phyloP scores from a whole-genome alignment of 2,888 invertebrate genomes.

The Ornithoptera alexandrae region DNA sequence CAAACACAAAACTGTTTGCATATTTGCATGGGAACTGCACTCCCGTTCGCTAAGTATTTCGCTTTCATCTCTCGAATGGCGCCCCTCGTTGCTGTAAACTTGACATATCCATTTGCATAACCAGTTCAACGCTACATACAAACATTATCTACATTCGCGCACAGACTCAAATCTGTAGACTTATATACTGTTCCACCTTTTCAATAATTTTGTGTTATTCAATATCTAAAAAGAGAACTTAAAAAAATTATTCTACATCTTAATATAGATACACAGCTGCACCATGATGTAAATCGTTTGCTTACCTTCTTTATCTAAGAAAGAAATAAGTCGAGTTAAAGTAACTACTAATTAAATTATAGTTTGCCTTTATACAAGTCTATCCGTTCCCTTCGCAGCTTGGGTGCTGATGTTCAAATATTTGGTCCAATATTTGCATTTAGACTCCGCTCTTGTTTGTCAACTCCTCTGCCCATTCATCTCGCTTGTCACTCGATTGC shows the following conservation, averaged over 20 bases:
- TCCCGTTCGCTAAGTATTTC: slow-evolving; percentile 18
- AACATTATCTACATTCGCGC: slow-evolving; percentile 8
- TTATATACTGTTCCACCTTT: neutral
- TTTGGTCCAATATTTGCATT: slow-evolving; percentile 30
- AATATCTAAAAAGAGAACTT: neutral
- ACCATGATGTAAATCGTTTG: too few relatives aligned
- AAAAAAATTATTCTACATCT: neutral
- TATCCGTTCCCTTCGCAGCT: neutral
- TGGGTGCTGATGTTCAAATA: slow-evolving; percentile 10
- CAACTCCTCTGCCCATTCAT: slow-evolving; percentile 26
- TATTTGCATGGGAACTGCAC: slow-evolving; percentile 19
- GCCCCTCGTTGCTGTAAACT: slow-evolving; percentile 25
- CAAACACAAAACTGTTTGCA: slow-evolving; percentile 17
- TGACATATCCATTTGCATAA: slow-evolving; percentile 27
- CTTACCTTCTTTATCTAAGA: too few relatives aligned
- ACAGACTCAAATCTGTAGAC: neutral
- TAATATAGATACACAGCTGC: too few relatives aligned
- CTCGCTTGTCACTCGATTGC: slow-evolving; percentile 26
- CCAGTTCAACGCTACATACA: slow-evolving; percentile 13
- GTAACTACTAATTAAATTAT: neutral
- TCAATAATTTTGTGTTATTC: neutral
- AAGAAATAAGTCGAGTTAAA: too few relatives aligned
- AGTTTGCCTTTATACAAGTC: neutral
- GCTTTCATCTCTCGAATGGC: slow-evolving; percentile 18
- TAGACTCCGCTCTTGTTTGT: slow-evolving; percentile 28